Evolutionary conservation across 2,113 vertebrate species (phyloP).

Genomic region (Rhinogobius similis): DNA sequence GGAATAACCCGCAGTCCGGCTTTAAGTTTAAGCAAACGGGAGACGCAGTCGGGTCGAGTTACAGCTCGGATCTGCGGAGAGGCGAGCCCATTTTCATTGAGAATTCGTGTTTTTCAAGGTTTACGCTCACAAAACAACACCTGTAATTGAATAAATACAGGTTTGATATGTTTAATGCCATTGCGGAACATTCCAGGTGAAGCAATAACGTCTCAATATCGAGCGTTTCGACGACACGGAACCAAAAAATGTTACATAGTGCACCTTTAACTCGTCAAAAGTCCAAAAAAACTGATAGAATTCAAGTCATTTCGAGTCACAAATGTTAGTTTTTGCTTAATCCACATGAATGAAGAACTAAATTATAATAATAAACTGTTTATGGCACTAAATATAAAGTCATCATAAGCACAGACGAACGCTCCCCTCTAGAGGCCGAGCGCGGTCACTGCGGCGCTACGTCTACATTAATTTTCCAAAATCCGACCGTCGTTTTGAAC

Average conservation of each 20-base stretch:
- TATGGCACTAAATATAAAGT: slow-evolving; percentile 62
- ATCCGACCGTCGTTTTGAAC: too few relatives aligned
- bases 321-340: neutral
- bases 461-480: too few relatives aligned
- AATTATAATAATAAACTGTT: slow-evolving; percentile 21
- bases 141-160: neutral
- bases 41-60: neutral
- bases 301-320: neutral
- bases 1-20: neutral
- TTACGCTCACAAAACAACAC: neutral
- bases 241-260: neutral
- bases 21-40: neutral
- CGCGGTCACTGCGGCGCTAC: slow-evolving; percentile 50
- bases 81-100: neutral
- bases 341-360: neutral
- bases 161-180: neutral
- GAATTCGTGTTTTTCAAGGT: neutral
- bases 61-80: neutral
- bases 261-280: neutral
- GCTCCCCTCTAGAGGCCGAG: slow-evolving; percentile 61
- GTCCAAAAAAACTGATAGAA: too few relatives aligned
- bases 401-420: slow-evolving; percentile 26
- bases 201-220: too few relatives aligned
- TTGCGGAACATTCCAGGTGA: neutral
- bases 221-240: neutral